Base-by-base conservation (phyloP, 2,888 invertebrate genomes). In the Epistrophe grossulariae region DNA sequence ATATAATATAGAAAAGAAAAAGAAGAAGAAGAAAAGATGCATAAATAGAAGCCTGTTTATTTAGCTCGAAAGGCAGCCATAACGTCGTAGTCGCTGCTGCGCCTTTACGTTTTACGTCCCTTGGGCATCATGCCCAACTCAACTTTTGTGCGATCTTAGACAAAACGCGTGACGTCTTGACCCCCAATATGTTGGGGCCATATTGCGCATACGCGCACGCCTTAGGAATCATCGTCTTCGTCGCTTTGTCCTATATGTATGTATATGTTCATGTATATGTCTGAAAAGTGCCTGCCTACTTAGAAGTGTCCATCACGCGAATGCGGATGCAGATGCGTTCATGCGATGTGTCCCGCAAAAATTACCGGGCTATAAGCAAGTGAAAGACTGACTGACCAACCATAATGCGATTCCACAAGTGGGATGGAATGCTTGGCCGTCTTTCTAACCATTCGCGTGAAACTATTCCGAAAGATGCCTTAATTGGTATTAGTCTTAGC, bases 311-410 rank as follows among this genome's bases (percentile, higher is more conserved):
- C 87, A 83, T 87, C 87, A 87, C 66, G 60, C 85, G 82, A 87
- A 87, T 87, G 87, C 87, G 87, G 82, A 87, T 87, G 82, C 87
- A 87, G 87, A 87, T 87, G 87, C 82, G 76, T 81, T 82, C 85
- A 74, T 74, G 79, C 79, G 85, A 87, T 87, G 84, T 85, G 78
- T 79, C 79, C 79, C 87, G 82, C 71, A 82, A 82, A 87, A 87
- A 82, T 78, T 81, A 85, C 81, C 81, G 81, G 81, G 9, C 81
- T 60, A 81, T 60, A 78, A 64, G 80, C 68, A 60, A 72, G 59
- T 43, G 38, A 57, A 48, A 57, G 70, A 60, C 48, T 24, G 60
- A 59, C 45, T 31, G 28, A 48, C 74, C 40, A 55, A 70, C 52
- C 38, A 24, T 24, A 40, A 68, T 38, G 52, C 50, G 24, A 68